Percentiles rank a stretch among this genome's conserved stretches.
Conservation (phyloP, 2,113 vertebrate species). For the Tyrannus savana region DNA sequence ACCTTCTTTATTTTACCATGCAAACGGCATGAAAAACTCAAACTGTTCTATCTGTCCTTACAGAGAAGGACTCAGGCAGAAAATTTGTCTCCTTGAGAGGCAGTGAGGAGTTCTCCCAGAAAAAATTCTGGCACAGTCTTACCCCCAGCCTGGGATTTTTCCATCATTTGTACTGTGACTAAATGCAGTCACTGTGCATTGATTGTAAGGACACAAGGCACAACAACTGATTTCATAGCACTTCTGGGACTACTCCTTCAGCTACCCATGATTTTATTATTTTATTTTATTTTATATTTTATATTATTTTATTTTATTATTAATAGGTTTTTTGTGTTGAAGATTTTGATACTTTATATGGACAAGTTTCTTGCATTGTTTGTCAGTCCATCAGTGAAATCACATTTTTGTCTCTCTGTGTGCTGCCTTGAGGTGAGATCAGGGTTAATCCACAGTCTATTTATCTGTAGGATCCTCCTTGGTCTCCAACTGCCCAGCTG, state of each 20-base stretch:
- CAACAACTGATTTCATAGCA: neutral
- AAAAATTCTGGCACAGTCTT: neutral
- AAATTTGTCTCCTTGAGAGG: neutral
- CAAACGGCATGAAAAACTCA: neutral
- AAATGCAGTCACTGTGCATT: rapidly evolving
- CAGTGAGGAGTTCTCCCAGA: neutral
- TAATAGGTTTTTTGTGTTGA: neutral
- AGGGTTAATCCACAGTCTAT: neutral
- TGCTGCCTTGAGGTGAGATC: neutral
- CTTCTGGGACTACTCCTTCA: neutral
- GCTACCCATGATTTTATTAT: neutral
- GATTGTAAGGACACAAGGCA: neutral
- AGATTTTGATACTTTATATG: neutral
- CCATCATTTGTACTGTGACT: neutral
- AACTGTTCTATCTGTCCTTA: neutral
- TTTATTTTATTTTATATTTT: neutral
- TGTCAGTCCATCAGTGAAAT: neutral
- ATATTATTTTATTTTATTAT: neutral
- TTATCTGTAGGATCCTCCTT: neutral
- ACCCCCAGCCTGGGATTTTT: neutral
- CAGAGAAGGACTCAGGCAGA: neutral
- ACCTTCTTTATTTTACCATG: neutral
- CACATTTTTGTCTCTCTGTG: neutral
- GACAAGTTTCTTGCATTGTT: neutral
- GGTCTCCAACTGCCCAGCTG: neutral